phyloP scores from a whole-genome alignment of 2,888 invertebrate species.

The Cephus pulcher region DNA sequence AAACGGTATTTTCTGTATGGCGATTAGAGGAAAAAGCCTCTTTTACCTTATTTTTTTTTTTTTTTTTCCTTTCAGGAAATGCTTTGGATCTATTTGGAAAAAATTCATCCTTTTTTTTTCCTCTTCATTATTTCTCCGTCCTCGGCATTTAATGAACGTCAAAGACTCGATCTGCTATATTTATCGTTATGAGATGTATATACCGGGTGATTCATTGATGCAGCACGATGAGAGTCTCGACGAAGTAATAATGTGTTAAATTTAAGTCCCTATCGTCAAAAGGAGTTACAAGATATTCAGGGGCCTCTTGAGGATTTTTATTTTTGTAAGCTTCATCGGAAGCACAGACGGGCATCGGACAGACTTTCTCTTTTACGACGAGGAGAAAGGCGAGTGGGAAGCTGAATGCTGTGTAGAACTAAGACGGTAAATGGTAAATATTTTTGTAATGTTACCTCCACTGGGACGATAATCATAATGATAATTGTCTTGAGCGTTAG shows the following conservation, averaged over 20 bases:
- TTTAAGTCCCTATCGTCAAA: neutral
- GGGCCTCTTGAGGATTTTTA: neutral
- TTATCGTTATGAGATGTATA: neutral
- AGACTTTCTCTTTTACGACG: neutral
- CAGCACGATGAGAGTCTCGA: neutral
- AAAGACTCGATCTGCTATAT: neutral
- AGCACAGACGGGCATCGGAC: neutral
- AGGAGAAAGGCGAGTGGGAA: neutral
- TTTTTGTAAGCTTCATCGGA: neutral
- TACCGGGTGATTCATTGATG: neutral
- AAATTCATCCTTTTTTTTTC: neutral
- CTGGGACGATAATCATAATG: neutral
- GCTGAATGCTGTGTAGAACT: neutral
- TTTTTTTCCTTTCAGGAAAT: neutral
- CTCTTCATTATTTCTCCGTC: neutral
- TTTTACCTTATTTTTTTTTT: neutral
- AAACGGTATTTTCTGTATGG: conserved; percentile 46
- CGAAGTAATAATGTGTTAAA: neutral
- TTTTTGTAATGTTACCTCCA: neutral
- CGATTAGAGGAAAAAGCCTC: neutral
- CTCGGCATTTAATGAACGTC: neutral
- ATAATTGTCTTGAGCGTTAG: neutral
- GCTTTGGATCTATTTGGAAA: neutral
- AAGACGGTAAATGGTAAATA: neutral
- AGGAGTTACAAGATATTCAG: neutral